phyloP scores from a whole-genome alignment of 53 echinoderm and acorn worm genomes.

The Henricia sp. region DNA sequence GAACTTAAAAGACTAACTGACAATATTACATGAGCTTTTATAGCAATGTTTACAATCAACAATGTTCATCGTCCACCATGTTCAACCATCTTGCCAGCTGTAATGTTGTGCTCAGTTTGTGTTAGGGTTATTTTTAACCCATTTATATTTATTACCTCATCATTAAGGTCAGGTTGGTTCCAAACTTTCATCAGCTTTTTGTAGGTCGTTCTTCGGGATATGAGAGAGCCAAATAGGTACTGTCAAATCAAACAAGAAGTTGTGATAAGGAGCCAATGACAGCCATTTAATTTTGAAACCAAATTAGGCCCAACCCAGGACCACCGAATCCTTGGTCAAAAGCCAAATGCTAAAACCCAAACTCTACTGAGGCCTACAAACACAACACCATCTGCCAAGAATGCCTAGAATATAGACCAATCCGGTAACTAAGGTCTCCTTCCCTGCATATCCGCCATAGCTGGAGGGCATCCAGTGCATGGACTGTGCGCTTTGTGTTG shows the following conservation, averaged over 20 bases:
- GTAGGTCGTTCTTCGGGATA: constrained; percentile 80
- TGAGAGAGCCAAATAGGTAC: constrained; percentile 82
- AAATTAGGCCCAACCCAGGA: background rate
- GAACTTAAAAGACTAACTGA: background rate
- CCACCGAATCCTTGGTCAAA: background rate
- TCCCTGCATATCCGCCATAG: too few relatives aligned
- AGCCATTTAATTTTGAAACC: background rate
- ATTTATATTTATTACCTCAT: constrained; percentile 26
- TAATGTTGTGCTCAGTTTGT: background rate
- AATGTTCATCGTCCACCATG: too few relatives aligned
- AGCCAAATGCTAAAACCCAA: background rate
- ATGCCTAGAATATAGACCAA: too few relatives aligned
- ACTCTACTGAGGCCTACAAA: background rate
- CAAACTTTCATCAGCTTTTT: constrained; percentile 70
- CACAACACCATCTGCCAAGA: background rate
- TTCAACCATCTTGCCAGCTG: too few relatives aligned
- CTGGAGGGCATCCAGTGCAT: too few relatives aligned
- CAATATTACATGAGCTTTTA: background rate
- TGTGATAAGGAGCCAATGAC: background rate
- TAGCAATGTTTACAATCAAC: too few relatives aligned
- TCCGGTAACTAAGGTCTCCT: too few relatives aligned
- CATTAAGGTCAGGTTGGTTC: constrained; percentile 34
- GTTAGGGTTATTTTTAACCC: background rate
- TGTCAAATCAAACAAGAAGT: constrained; percentile 18
- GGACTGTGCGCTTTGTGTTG: too few relatives aligned